Evolutionary conservation across 2,888 invertebrate genomes (phyloP).

Genomic region (Heteromurus nitidus): DNA sequence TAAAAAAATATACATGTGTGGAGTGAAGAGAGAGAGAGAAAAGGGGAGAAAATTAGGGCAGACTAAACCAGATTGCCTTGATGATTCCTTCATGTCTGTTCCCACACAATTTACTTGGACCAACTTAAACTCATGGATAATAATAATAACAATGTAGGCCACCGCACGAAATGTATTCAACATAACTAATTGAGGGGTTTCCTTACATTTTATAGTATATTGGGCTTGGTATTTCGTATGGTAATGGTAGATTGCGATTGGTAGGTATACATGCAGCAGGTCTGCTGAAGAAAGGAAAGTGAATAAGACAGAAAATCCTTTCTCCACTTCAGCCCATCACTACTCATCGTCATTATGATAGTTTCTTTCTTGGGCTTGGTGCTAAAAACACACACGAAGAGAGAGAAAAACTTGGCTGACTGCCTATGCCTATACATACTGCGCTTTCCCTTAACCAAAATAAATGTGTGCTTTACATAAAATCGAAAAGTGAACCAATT

Average conservation of each 20-base stretch:
- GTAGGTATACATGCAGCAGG: no score
- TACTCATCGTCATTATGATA: no score
- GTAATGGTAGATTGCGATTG: no score
- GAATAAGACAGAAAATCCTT: no score
- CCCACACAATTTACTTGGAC: conserved; percentile 23
- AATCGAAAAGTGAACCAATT: not conserved
- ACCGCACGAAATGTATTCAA: not conserved
- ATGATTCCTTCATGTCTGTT: conserved; percentile 41
- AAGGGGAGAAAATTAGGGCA: conserved; percentile 40
- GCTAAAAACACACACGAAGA: no score
- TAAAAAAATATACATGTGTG: not conserved
- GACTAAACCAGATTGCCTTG: conserved; percentile 45
- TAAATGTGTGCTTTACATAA: not conserved
- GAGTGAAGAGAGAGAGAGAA: not conserved
- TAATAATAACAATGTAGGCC: conserved; percentile 22
- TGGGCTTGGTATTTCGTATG: no score
- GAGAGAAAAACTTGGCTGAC: not conserved
- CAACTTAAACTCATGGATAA: not conserved
- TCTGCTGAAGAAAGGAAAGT: no score
- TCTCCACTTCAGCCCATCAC: no score
- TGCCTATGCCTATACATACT: not conserved
- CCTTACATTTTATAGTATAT: no score
- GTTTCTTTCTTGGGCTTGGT: no score
- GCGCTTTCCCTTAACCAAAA: no score
- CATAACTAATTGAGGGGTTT: conserved; percentile 5